These are phyloP conservation scores for Melanogrammus aeglefinus DNA, from an alignment of 2,797 vertebrate species.

Conservation along the genomic window DNA sequence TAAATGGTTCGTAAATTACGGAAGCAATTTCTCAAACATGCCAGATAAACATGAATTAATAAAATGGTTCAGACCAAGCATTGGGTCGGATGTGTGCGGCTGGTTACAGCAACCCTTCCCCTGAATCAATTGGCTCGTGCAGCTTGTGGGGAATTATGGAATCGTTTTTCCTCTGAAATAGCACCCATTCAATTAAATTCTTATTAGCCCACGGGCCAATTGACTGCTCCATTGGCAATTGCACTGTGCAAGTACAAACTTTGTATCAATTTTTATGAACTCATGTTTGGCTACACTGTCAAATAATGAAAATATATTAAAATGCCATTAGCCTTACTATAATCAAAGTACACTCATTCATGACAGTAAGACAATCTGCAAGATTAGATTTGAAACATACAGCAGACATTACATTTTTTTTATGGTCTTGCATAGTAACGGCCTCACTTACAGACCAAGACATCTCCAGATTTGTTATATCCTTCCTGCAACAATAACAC, in stretches of 20 bases:
- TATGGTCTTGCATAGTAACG: not conserved
- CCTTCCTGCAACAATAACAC: not conserved
- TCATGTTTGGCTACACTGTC: not conserved
- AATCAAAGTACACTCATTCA: not conserved
- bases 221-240: not conserved
- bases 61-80: not conserved
- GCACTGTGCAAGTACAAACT: not conserved
- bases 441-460: not conserved
- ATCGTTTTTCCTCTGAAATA: not conserved
- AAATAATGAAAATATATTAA: not conserved
- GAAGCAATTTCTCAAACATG: not conserved
- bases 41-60: not conserved
- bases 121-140: not conserved
- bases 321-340: not conserved
- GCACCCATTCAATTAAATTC: not conserved
- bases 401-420: not conserved
- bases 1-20: not conserved
- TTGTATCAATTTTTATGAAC: not conserved
- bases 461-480: not conserved
- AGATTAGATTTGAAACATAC: conserved; percentile 1
- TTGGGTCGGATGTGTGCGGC: not conserved
- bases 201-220: not conserved
- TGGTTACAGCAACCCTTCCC: not conserved
- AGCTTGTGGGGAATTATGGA: not conserved
- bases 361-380: not conserved